Evolutionary conservation across 2,113 vertebrate genomes (phyloP), one percentile per base, ranked within the genome.

Genomic region (Callocephalon fimbriatum): DNA sequence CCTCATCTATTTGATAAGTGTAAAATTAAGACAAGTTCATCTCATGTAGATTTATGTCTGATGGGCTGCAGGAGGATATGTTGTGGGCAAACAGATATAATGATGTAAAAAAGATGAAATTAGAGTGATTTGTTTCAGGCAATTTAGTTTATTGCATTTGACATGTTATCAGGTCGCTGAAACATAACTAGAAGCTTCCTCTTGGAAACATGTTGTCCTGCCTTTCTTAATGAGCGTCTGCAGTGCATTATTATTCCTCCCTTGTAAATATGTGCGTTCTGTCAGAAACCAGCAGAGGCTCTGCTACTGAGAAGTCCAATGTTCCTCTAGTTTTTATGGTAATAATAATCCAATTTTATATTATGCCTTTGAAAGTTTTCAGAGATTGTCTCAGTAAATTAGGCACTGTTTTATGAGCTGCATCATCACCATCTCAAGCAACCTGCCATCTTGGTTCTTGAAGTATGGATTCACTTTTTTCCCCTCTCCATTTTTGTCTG

Each of bases 91-190:
- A 82, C 20, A 51, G 42, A 66, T 66, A 22, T 48, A 56, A 83
- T 72, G 56, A 70, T 75, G 47, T 50, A 19, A 68, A 90, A 91
- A 92, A 93, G 27, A 95, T 84, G 53, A 72, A 97, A 92, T 96
- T 53, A 86, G 29, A 77, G n/a, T 47, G 11, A 92, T 95, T 93
- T 93, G 44, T 94, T 95, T 91, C 79, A 87, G 59, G 54, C 59
- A 63, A 84, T 97, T 96, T 32, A 17, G 83, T 81, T 90, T 88
- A 95, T 94, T 95, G 8, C 32, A 32, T 74, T 66, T 90, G 95
- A 92, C 48, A 8, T 91, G 40, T 81, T 91, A 84, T 82, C 35
- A 37, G 84, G 67, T 32, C 16, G 48, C 75, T 32, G 40, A 90
- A 79, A 82, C n/a, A 2, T 40, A 86, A 86, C 42, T 68, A 21